phyloP scores from a whole-genome alignment of 2,888 invertebrate genomes.

The Argynnis bischoffii region DNA sequence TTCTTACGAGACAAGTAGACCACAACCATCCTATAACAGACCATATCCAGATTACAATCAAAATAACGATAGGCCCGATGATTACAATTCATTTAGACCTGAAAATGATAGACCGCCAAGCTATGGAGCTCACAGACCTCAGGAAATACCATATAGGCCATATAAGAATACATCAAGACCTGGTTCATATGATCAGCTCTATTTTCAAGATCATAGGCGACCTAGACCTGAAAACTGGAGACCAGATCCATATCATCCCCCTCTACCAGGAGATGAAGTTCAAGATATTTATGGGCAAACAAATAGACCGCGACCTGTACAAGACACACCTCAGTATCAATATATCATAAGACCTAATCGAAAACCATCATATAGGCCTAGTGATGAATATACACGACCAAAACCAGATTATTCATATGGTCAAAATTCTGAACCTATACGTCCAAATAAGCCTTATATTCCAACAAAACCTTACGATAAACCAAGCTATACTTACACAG shows the following conservation, averaged over 20 bases:
- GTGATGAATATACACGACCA: conserved; percentile 44
- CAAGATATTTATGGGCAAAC: conserved; percentile 53
- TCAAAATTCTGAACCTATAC: conserved; percentile 41
- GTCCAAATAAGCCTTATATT: conserved; percentile 51
- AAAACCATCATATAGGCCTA: conserved; percentile 51
- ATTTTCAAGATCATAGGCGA: conserved; percentile 56
- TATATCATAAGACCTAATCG: conserved; percentile 66
- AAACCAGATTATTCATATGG: conserved; percentile 47
- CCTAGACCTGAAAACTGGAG: conserved; percentile 48
- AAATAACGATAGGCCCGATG: conserved; percentile 62
- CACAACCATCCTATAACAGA: conserved; percentile 40
- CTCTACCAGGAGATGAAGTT: conserved; percentile 47
- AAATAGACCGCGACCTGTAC: conserved; percentile 46
- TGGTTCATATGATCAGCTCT: conserved; percentile 59
- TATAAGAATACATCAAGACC: conserved; percentile 45
- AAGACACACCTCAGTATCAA: conserved; percentile 61
- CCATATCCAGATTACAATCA: conserved; percentile 48
- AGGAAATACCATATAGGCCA: conserved; percentile 58
- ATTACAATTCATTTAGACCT: conserved; percentile 59
- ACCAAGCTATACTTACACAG: conserved; percentile 56
- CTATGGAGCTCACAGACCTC: conserved; percentile 54
- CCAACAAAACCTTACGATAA: conserved; percentile 51
- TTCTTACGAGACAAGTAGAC: conserved; percentile 48
- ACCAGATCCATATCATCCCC: conserved; percentile 54
- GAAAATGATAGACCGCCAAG: conserved; percentile 59